Conservation (phyloP, 2,113 vertebrate genomes). For the Galemys pyrenaicus region DNA sequence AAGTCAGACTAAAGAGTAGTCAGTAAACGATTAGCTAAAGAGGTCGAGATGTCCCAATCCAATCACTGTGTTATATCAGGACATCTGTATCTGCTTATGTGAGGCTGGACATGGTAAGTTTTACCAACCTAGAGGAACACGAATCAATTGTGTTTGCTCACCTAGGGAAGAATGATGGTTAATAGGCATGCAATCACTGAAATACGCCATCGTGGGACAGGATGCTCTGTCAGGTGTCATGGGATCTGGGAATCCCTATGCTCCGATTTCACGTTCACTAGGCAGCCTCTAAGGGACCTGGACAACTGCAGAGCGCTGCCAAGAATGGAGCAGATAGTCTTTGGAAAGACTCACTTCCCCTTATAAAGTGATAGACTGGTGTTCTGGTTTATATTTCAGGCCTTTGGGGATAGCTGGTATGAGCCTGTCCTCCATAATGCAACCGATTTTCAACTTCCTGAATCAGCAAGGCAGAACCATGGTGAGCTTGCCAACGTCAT, state of each 20-base stretch:
- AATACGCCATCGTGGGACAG: neutral
- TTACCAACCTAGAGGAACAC: neutral
- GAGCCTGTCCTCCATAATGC: neutral
- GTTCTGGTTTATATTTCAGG: neutral
- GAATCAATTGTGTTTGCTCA: neutral
- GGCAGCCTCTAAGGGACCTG: neutral
- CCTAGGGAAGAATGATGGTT: neutral
- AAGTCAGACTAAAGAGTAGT: neutral
- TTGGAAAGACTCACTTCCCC: neutral
- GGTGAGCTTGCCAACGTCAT: neutral
- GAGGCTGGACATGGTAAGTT: neutral
- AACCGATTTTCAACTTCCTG: neutral
- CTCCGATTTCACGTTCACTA: neutral
- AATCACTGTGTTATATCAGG: neutral
- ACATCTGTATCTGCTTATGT: neutral
- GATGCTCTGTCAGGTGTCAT: neutral
- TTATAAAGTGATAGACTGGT: neutral
- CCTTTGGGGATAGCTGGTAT: neutral
- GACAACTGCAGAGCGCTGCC: neutral
- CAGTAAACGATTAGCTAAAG: neutral
- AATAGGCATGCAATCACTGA: neutral
- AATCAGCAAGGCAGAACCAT: neutral
- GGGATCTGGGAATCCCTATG: neutral
- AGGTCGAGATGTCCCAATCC: neutral
- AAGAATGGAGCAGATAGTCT: neutral